These are phyloP conservation scores for Gymnopithys bicolor DNA, from an alignment of 2,797 vertebrate genomes.

Conservation along the genomic window DNA sequence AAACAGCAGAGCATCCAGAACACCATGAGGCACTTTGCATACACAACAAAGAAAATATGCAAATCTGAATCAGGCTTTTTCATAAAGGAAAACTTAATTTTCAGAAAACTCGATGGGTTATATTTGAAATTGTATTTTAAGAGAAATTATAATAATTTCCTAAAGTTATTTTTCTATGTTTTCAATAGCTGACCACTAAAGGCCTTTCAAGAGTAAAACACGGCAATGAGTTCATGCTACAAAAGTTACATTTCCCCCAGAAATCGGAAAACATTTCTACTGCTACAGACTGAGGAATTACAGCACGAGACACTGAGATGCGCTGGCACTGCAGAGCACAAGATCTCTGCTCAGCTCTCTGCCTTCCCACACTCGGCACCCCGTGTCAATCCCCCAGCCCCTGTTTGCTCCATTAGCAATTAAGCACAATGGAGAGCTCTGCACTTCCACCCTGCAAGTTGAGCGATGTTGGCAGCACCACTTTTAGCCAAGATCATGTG, in stretches of 20 bases:
- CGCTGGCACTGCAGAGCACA: neutral
- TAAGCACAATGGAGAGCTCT: constrained; percentile 74
- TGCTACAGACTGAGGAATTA: neutral
- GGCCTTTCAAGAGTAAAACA: neutral
- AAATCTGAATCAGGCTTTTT: neutral
- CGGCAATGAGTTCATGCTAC: neutral
- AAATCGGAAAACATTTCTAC: neutral
- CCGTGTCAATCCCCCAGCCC: neutral
- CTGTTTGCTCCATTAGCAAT: neutral
- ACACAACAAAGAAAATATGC: neutral
- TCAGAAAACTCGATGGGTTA: neutral
- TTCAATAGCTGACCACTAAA: neutral
- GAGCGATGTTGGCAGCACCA: neutral
- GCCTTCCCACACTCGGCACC: neutral
- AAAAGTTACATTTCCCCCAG: neutral
- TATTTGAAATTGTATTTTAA: neutral
- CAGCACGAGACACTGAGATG: neutral
- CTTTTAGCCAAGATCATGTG: constrained; percentile 23
- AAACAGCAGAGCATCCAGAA: neutral
- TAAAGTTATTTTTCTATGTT: neutral
- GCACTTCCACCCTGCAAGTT: neutral
- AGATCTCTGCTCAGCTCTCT: neutral
- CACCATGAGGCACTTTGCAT: neutral
- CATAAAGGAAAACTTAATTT: neutral
- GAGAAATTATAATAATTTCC: neutral